Evolutionary conservation across 2,888 invertebrate species (phyloP).

Genomic region (Stenchaetothrips biformis): DNA sequence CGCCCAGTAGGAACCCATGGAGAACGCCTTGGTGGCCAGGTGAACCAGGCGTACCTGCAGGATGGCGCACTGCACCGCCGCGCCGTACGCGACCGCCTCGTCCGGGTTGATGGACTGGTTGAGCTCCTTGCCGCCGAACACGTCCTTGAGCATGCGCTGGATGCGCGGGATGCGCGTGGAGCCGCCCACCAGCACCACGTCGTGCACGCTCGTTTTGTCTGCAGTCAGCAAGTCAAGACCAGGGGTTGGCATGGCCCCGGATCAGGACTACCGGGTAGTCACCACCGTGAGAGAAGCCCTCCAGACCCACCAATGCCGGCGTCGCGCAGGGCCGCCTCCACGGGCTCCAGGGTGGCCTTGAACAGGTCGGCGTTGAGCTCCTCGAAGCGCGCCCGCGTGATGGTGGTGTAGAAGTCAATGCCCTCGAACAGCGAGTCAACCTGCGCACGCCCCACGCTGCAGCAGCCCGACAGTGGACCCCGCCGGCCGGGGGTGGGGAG

Average conservation of each 20-base stretch:
- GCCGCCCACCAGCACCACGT: slow-evolving; percentile 53
- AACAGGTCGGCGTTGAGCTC: slow-evolving; percentile 54
- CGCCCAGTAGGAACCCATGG: too few relatives aligned
- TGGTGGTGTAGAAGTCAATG: slow-evolving; percentile 51
- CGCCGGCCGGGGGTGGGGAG: slow-evolving; percentile 41
- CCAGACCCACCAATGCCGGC: slow-evolving; percentile 44
- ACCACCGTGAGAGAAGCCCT: too few relatives aligned
- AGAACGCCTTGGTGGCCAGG: too few relatives aligned
- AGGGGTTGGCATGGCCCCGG: too few relatives aligned
- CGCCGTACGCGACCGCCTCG: slow-evolving; percentile 54
- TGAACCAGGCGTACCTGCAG: not conserved
- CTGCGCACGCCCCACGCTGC: slow-evolving; percentile 6
- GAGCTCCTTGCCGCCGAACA: slow-evolving; percentile 48
- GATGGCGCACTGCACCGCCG: slow-evolving; percentile 10
- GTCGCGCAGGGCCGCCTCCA: slow-evolving; percentile 54
- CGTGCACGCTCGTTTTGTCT: slow-evolving; percentile 49
- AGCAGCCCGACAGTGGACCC: slow-evolving; percentile 35
- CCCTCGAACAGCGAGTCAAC: slow-evolving; percentile 51
- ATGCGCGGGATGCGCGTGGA: slow-evolving; percentile 55
- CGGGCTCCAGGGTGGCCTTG: slow-evolving; percentile 53
- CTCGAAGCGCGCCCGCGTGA: slow-evolving; percentile 54
- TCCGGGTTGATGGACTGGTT: slow-evolving; percentile 41
- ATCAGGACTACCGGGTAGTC: too few relatives aligned
- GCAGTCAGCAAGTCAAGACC: not conserved
- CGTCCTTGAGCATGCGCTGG: slow-evolving; percentile 37